Base-by-base conservation (phyloP, 1,140 invertebrate genomes). In the Macrosteles quadrilineatus region DNA sequence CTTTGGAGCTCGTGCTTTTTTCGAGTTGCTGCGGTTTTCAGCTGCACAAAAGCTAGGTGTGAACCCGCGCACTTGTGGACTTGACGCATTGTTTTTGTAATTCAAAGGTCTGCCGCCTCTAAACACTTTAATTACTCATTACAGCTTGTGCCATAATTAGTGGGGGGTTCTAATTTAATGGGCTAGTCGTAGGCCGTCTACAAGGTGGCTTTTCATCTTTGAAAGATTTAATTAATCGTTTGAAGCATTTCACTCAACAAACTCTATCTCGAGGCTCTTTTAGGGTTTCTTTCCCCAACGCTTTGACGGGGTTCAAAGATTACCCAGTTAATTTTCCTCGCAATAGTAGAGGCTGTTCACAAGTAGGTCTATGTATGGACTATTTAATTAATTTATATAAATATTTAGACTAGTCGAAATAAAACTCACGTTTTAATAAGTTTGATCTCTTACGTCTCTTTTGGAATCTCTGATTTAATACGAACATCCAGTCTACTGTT, bases 141-240 rank as follows among this genome's bases (percentile, higher is more conserved):
- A 53, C 47, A 11, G 11, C 47, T 19, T 53, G 11, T 19, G 11
- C 47, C 21, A 53, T 53, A 53, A 53, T 53, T 53, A 53, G 11
- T 21, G 47, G 47, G 4, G 47, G 11, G 11, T 6, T 14, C 47
- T 53, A 53, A 53, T 53, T 53, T 53, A 53, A 53, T 21, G 47
- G 47, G 47, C 47, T 53, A 53, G 47, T 53, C 11, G 47, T 53
- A 53, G 47, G 47, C 47, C 47, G 47, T 11, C 4, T 53, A 6
- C 21, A 53, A 53, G 47, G 11, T 53, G 47, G 47, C 47, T 40
- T 53, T 53, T 53, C 47, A 53, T 53, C 47, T 53, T 53, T 53
- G 6, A 53, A 53, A 53, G 47, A 53, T 53, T 53, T 53, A 53
- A 53, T 53, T 53, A 53, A 53, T 43, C 36, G 36, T 43, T 43